These are phyloP conservation scores for Coptodon rendalli DNA, from an alignment of 2,113 vertebrate species.

Conservation along the genomic window DNA sequence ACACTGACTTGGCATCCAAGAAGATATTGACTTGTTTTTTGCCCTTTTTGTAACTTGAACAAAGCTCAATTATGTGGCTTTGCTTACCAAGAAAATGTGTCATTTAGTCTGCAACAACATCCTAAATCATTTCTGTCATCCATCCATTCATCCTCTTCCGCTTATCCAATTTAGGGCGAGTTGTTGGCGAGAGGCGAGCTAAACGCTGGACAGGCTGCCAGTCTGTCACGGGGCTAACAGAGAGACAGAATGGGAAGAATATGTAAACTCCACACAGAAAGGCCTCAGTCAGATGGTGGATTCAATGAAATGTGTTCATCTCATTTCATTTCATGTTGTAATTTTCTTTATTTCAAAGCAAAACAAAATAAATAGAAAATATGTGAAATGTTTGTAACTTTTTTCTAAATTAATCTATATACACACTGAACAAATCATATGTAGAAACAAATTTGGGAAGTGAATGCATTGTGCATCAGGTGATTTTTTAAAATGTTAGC, in stretches of 20 bases:
- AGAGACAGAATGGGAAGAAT: not conserved
- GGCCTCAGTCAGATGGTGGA: not conserved
- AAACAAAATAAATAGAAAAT: not conserved
- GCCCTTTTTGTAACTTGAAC: not conserved
- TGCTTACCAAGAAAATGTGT: not conserved
- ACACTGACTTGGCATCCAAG: not conserved
- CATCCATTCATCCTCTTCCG: not conserved
- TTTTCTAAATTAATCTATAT: not conserved
- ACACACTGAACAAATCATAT: not conserved
- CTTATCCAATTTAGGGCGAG: not conserved
- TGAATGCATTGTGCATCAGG: not conserved
- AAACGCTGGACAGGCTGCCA: not conserved
- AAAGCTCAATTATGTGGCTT: not conserved
- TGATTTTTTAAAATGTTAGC: not conserved
- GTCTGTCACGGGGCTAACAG: not conserved
- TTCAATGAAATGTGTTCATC: not conserved
- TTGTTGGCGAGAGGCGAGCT: not conserved
- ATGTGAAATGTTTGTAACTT: not conserved
- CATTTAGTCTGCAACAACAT: not conserved
- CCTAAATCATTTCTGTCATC: not conserved
- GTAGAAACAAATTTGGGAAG: not conserved
- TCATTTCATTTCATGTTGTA: accelerated
- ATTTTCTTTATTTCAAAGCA: not conserved
- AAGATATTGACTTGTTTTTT: not conserved
- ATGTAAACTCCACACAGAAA: not conserved